phyloP scores from a whole-genome alignment of 2,113 vertebrate species.

The Pteruthius melanotis region DNA sequence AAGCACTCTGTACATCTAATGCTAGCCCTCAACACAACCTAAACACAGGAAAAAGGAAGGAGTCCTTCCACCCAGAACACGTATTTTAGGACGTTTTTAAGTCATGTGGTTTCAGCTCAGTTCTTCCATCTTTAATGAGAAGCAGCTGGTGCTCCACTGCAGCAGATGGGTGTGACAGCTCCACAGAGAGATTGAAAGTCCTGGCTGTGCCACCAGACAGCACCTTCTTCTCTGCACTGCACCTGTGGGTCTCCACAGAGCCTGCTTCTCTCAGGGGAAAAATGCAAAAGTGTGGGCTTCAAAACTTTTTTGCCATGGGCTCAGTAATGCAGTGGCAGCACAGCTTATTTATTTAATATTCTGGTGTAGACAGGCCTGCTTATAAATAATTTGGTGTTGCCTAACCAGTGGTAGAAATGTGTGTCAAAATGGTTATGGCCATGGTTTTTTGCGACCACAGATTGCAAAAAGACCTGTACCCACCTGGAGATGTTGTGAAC shows the following conservation, averaged over 20 bases:
- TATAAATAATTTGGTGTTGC: neutral
- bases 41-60: neutral
- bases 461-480: neutral
- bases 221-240: neutral
- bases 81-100: neutral
- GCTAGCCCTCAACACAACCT: neutral
- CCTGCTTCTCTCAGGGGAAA: neutral
- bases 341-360: neutral
- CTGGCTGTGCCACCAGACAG: neutral
- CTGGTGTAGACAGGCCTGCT: neutral
- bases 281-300: neutral
- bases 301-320: neutral
- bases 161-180: neutral
- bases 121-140: neutral
- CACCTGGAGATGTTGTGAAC: constrained; percentile 84
- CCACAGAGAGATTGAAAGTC: neutral
- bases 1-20: neutral
- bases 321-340: neutral
- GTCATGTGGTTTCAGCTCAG: neutral
- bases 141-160: neutral
- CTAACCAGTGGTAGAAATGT: neutral
- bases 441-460: neutral
- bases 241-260: neutral
- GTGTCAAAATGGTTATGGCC: neutral
- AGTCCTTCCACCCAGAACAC: neutral